Evolutionary conservation across 2,797 vertebrate species (phyloP).

Genomic region (Platyrinchus mystaceus): DNA sequence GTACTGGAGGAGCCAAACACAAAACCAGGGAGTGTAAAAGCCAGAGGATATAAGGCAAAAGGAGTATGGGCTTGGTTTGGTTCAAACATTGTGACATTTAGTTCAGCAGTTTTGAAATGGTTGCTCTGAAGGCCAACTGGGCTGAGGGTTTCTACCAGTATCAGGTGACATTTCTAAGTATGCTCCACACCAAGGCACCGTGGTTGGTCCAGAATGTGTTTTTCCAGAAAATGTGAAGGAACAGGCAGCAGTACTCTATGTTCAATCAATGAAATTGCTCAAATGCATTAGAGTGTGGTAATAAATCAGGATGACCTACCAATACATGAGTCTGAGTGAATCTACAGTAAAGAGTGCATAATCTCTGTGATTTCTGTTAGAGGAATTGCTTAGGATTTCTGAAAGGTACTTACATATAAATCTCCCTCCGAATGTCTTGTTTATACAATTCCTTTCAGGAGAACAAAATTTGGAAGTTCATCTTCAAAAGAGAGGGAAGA

Average conservation of each 20-base stretch:
- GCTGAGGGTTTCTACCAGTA: neutral
- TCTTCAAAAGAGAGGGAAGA: neutral
- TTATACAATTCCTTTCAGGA: neutral
- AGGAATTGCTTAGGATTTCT: neutral
- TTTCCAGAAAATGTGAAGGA: neutral
- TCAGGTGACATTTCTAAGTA: neutral
- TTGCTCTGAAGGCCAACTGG: neutral
- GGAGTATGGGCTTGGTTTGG: accelerated
- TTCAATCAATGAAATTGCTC: neutral
- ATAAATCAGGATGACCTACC: neutral
- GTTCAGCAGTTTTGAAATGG: neutral
- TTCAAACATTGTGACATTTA: neutral
- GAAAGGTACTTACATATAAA: neutral
- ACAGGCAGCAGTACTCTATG: neutral
- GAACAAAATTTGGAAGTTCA: neutral
- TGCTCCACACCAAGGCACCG: neutral
- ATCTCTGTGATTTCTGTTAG: neutral
- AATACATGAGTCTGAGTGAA: neutral
- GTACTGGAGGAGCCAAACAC: neutral
- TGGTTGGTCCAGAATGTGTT: neutral
- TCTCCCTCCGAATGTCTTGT: neutral
- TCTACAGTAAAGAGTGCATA: neutral
- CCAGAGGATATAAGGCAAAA: neutral
- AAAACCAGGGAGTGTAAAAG: neutral
- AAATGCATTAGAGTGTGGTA: neutral